Base-by-base conservation (phyloP, 2,888 invertebrate genomes). In the Halictus ligatus region DNA sequence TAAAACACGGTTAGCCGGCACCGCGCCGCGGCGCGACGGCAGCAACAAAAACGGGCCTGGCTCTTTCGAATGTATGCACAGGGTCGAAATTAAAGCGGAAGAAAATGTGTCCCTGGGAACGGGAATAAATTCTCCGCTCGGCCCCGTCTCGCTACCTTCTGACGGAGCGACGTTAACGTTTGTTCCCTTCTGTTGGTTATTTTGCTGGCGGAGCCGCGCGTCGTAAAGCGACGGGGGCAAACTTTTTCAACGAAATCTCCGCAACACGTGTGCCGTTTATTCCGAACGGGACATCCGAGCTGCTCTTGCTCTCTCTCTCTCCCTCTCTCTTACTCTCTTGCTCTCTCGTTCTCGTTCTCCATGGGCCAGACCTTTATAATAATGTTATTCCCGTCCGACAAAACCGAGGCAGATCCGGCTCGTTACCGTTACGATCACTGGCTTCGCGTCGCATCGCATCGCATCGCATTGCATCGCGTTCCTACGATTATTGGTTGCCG, bases 371-470 rank as follows among this genome's bases (percentile, higher is more conserved):
- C 60, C 67, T 72, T 87, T 58, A 73, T 85, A 90, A 89, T 87
- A 85, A 90, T 40, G 90, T 90, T 84, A 84, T 84, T 35, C 73
- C 81, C 78, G 78, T n/a, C 50, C 80, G 79, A 87, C 76, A 78
- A 79, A 88, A 81, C 73, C 78, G 48, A 74, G 64, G 71, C 84
- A 75, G 76, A 84, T 81, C 78, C 78, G 80, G 35, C 75, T 84
- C 84, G 84, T 90, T 88, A 89, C 81, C 78, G 89, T 90, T 89
- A 89, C 84, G 86, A 90, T 89, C 88, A 78, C 82, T 80, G 81
- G 81, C 85, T 50, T 73, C 67, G 46, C 12, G 60, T 25, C 12
- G 25, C 60, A 50, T 73, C 71, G 46, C 12, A 21, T 58, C 12
- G 25, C 60, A 50, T 73, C 71, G 46, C 12, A 21, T 58, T 10